Base-by-base conservation (phyloP, 1,140 invertebrate genomes). In the Conus betulinus region DNA sequence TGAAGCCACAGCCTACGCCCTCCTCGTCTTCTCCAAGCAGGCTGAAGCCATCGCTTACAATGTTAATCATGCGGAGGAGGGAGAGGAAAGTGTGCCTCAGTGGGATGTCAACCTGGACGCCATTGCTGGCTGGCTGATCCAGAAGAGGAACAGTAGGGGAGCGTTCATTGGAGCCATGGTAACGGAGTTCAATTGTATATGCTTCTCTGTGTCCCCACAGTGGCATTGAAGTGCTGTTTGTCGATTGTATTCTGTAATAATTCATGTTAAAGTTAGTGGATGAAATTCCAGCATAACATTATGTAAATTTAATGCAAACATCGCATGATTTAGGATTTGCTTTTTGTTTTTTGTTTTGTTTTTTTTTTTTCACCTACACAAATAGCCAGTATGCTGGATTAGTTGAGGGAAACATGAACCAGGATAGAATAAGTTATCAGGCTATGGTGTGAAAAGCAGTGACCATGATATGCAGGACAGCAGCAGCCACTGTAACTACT, bases 71-170 rank as follows among this genome's bases (percentile, higher is more conserved):
- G 71, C 53, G 71, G 71, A 57, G 15, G 84, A 25, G 23, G 84
- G 67, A 52, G 52, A 78, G 0, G 74, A 55, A 10, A 15, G 20
- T 0, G n/a, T 17, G 8, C n/a, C 53, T 11, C 53, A 78, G 0
- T 76, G 71, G 67, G n/a, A 53, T 74, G n/a, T 87, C 20, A 84
- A 85, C 60, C 55, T 88, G 27, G 90, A 90, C 60, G 15, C 88
- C 25, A 86, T 90, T 11, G 90, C 88, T n/a, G 90, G 89, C 23
- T 90, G 90, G 90, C 51, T 90, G 83, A 86, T 90, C 17, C 84
- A 57, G 17, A 87, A 90, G 84, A 81, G 90, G 71, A 88, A 89
- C 52, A 53, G 71, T 27, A 63, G 88, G 51, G 90, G 88, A 17
- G 87, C 86, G 23, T 90, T 89, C 57, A 88, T 88, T 76, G 88